Evolutionary conservation across 2,888 invertebrate species (phyloP), one percentile per base, ranked within the genome.

Genomic region (Rhopalosiphum nymphaeae): DNA sequence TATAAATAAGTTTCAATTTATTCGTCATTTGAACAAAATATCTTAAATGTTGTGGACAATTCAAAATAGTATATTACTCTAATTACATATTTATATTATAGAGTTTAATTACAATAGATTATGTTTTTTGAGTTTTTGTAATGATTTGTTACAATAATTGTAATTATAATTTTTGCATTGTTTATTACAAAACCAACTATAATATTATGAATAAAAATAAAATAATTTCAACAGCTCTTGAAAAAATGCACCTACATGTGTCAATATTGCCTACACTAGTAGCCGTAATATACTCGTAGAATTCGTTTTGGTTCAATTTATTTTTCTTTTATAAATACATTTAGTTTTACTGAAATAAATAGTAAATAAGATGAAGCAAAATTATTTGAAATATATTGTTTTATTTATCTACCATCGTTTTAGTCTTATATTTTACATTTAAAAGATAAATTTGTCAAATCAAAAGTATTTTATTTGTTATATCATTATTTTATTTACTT

Each of bases 231-330:
- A 67, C n/a, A 67, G 4, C 21, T n/a, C 42, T 53, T 53, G 21
- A 10, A 21, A 57, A 16, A 61, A 42, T 78, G 78, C 78, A 13
- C 92, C 21, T 25, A 13, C 3, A 29, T 5, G 92, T 56, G 25
- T 89, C 78, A 92, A 92, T 92, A 92, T 92, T 92, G 92, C 92
- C 67, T 88, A 88, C 5, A 42, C 25, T 53, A 44, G 25, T 53
- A 88, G 92, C 92, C 92, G 92, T 78, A 88, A 53, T 3, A 67
- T n/a, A n/a, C n/a, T n/a, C n/a, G n/a, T 1, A 49, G 26, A 91
- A 36, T 42, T 56, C 16, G 11, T 67, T n/a, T 61, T n/a, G 13
- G 67, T n/a, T n/a, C 16, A 16, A 67, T n/a, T 67, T 1, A 16
- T 67, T 67, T 67, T 4, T 5, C 11, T n/a, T 57, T 67, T 67